These are phyloP conservation scores for Eudasyphora cyanicolor DNA, from an alignment of 2,888 invertebrate genomes.

Conservation along the genomic window DNA sequence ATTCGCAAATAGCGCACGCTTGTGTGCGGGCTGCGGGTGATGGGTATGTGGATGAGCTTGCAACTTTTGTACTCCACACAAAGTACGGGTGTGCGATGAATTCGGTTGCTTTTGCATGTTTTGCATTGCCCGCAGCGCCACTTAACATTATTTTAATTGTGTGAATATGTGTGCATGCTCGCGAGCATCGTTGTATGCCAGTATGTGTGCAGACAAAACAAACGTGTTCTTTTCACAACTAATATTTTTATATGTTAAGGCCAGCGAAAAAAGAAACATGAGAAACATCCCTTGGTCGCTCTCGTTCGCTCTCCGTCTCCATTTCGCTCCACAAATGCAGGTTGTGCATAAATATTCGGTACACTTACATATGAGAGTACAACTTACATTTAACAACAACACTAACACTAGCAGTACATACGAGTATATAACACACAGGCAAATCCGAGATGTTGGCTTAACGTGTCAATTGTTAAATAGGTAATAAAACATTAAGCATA, in stretches of 20 bases:
- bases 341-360: conserved; percentile 58
- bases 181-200: conserved; percentile 30
- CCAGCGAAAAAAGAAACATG: conserved; percentile 53
- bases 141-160: conserved; percentile 65
- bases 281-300: neutral
- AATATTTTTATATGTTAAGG: conserved; percentile 64
- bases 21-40: neutral
- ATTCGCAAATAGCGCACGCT: conserved; percentile 17
- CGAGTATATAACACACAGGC: neutral
- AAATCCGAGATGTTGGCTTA: conserved; percentile 6
- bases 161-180: conserved; percentile 8
- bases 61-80: conserved; percentile 51
- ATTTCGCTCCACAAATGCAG: conserved; percentile 43
- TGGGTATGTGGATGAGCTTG: neutral
- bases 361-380: conserved; percentile 28
- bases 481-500: conserved; percentile 42
- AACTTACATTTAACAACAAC: conserved; percentile 2
- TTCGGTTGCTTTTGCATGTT: conserved; percentile 51
- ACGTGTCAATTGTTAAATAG: conserved; percentile 46
- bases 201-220: conserved; percentile 15
- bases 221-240: conserved; percentile 50
- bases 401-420: neutral
- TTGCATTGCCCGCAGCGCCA: conserved; percentile 59
- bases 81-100: conserved; percentile 61
- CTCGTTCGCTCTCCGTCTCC: neutral